Evolutionary conservation across 2,113 vertebrate species (phyloP), one percentile per base, ranked within the genome.

Genomic region (Burhinus bistriatus): DNA sequence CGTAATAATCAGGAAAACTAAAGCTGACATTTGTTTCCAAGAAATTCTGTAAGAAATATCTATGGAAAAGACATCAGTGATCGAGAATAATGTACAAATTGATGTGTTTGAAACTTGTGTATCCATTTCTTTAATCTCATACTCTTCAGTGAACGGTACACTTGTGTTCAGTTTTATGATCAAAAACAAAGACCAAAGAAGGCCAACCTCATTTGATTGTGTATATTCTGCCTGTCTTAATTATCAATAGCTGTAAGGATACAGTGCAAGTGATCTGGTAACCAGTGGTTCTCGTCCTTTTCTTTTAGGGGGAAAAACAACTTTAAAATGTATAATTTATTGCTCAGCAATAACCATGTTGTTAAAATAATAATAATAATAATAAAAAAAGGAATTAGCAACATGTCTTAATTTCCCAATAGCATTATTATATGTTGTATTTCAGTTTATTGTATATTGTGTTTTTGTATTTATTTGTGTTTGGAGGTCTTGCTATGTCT

Each of bases 381-480:
- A 20, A 45, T 66, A 34, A 73, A 83, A 75, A 92, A 77, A 94
- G 16, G 69, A 88, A 95, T 95, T 95, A 93, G 97, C 97, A 97
- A 96, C 98, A 93, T 93, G 97, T 95, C 96, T 96, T 98, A 90
- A 96, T 96, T 97, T 98, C 95, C 97, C 84, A 95, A 97, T 93
- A 98, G 98, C 98, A 98, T 98, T 98, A 98, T 93, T 94, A 62
- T 97, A 96, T 98, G 97, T 96, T 95, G 86, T 97, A 95, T 96
- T 98, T 98, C 84, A 96, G 97, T 98, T 98, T 77, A 95, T 89
- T 97, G 97, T 98, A 97, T 96, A 97, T 97, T 84, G 95, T 97
- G 97, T 98, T 98, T 98, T 97, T 98, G 97, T 98, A 98, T 98
- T 98, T 98, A 98, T 98, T 98, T 98, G 98, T 98, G 97, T 98